A percentile compares a stretch with the other conserved stretches of the same genome.
Evolutionary conservation across 2,113 vertebrate species (phyloP).

Genomic region (Acrocephalus kingi): DNA sequence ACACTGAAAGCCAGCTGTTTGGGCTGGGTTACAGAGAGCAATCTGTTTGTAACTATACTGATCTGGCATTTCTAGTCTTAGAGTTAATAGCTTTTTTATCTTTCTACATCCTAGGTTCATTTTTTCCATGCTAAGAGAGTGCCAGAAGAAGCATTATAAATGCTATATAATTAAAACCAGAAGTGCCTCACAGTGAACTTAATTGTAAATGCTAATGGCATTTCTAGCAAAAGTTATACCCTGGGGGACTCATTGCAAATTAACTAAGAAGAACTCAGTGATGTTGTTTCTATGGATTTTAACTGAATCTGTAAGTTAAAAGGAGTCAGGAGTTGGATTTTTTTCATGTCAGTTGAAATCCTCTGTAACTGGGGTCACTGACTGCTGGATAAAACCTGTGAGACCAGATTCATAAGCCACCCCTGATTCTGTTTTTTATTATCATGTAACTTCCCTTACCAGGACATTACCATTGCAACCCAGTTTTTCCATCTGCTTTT

Average conservation of each 20-base stretch:
- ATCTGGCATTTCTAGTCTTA: neutral
- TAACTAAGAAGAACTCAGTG: neutral
- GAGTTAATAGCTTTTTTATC: slow-evolving; percentile 48
- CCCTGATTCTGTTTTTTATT: neutral
- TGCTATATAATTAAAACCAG: slow-evolving; percentile 49
- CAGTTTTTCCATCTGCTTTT: neutral
- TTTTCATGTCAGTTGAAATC: neutral
- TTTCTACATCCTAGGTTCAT: slow-evolving; percentile 17
- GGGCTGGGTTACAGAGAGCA: neutral
- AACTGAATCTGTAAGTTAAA: neutral
- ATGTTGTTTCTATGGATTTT: neutral
- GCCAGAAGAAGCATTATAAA: slow-evolving; percentile 34
- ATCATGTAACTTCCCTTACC: neutral
- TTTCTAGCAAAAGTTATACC: slow-evolving; percentile 22
- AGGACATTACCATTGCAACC: neutral
- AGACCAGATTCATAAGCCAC: neutral
- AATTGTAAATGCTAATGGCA: slow-evolving; percentile 32
- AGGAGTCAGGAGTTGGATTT: neutral
- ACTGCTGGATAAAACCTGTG: neutral
- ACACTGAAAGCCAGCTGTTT: slow-evolving; percentile 24
- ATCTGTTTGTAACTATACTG: slow-evolving; percentile 2
- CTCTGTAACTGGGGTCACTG: neutral
- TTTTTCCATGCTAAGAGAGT: slow-evolving; percentile 33
- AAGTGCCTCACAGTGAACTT: slow-evolving; percentile 40
- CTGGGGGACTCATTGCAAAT: neutral